A percentile compares a stretch with the other conserved stretches of the same genome.
Conservation (phyloP, 2,888 invertebrate genomes). For the Lamellibrachia satsuma region DNA sequence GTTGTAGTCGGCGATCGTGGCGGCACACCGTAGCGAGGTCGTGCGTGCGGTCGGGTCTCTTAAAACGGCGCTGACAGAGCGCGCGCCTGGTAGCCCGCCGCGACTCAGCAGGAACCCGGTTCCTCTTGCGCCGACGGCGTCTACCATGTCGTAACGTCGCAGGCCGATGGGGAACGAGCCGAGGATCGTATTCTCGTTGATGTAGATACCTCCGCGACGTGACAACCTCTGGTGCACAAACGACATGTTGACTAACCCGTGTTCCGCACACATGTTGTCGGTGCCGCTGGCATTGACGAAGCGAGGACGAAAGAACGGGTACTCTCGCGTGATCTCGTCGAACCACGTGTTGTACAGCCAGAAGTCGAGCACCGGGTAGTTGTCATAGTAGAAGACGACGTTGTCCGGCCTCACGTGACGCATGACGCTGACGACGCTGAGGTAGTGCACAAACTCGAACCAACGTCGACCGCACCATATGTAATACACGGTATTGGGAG, state of each 20-base stretch:
- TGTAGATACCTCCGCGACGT: slow-evolving; percentile 51
- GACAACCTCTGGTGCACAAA: slow-evolving; percentile 43
- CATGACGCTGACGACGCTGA: slow-evolving; percentile 57
- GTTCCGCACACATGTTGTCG: slow-evolving; percentile 33
- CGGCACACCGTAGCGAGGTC: background rate
- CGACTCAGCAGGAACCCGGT: slow-evolving; percentile 38
- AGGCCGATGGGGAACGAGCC: slow-evolving; percentile 32
- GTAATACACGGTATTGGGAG: slow-evolving; percentile 47
- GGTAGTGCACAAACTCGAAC: slow-evolving; percentile 55
- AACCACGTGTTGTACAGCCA: slow-evolving; percentile 49
- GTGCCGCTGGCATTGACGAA: slow-evolving; percentile 17
- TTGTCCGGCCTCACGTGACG: slow-evolving; percentile 53
- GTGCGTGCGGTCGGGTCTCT: background rate
- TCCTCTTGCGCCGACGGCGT: slow-evolving; percentile 31
- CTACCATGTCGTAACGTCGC: slow-evolving; percentile 32
- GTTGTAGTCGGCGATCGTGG: background rate
- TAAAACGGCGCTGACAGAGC: background rate
- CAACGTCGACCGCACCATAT: slow-evolving; percentile 56
- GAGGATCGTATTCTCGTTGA: slow-evolving; percentile 47
- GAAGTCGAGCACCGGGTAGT: slow-evolving; percentile 45
- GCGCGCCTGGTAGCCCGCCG: slow-evolving; percentile 25
- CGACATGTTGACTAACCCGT: slow-evolving; percentile 28
- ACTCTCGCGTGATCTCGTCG: slow-evolving; percentile 36
- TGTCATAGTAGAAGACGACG: slow-evolving; percentile 52
- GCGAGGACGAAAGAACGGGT: slow-evolving; percentile 38